Conservation (phyloP, 2,113 vertebrate species). For the Aspidoscelis tigris region DNA sequence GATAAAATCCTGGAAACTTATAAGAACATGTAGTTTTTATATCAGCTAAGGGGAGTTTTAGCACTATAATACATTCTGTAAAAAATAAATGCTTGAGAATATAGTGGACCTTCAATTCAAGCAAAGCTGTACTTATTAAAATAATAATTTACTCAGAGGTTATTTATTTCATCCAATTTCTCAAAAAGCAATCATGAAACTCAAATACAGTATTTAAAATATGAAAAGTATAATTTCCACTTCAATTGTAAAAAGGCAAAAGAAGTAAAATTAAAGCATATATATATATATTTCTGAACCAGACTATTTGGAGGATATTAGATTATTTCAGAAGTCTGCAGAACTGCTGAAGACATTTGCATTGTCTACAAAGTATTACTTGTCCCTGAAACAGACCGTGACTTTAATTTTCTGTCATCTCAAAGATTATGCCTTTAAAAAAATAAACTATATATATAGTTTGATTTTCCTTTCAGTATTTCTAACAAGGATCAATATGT, state of each 20-base stretch:
- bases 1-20: no score
- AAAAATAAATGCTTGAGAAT: no score
- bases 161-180: not conserved
- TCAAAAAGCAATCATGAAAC: constrained; percentile 5
- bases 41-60: no score
- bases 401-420: not conserved
- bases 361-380: not conserved
- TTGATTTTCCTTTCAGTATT: no score
- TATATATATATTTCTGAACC: not conserved
- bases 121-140: not conserved
- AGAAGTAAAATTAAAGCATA: not conserved
- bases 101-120: no score
- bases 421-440: not conserved
- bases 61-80: no score
- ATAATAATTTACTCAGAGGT: not conserved
- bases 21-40: no score
- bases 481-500: no score
- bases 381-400: not conserved
- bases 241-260: not conserved
- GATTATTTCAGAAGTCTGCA: constrained; percentile 15
- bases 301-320: not conserved
- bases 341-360: not conserved
- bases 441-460: no score
- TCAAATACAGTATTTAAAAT: constrained; percentile 1
- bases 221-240: constrained; percentile 12